Evolutionary conservation across 2,888 invertebrate species (phyloP), one percentile per base, ranked within the genome.

Genomic region (Hirtodrosophila duncani): DNA sequence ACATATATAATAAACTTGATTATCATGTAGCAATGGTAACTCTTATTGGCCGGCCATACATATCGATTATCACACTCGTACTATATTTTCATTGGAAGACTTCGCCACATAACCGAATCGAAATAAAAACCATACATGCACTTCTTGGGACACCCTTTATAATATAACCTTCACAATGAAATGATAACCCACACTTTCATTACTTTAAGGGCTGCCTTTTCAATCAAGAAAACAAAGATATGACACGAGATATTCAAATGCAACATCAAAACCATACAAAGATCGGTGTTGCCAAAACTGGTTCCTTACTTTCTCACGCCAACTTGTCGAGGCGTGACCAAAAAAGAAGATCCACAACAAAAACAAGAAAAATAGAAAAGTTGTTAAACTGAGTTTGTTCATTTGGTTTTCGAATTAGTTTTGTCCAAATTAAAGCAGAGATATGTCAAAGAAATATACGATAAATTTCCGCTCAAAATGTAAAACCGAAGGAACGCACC

Each of bases 281-380:
- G n/a, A 26, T 16, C 36, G 27, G 46, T 45, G 61, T 39, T 41
- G 29, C 6, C 27, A 33, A 58, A 82, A 82, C 82, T 29, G 82
- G 81, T 83, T 83, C 60, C 51, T 18, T 24, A 67, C 78, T 81
- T 82, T 81, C 81, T 81, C 83, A 83, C 83, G 82, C 64, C 70
- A 68, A 72, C 66, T 68, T 58, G 45, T 30, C 49, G 44, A 38
- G 49, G 60, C 69, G 53, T 67, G 58, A 70, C 57, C 48, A 33
- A 55, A 48, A 31, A 33, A n/a, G n/a, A n/a, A n/a, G n/a, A n/a
- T n/a, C n/a, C n/a, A n/a, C n/a, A 10, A 33, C 21, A 34, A 7
- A 41, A 44, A 46, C 55, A 59, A 62, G 61, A 39, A 24, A 50
- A 46, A 26, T 23, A 23, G 34, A 36, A 57, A 30, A 38, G 38